A percentile compares a stretch with the other conserved stretches of the same genome.
Conservation (phyloP, 2,113 vertebrate genomes). For the Neotoma lepida region DNA sequence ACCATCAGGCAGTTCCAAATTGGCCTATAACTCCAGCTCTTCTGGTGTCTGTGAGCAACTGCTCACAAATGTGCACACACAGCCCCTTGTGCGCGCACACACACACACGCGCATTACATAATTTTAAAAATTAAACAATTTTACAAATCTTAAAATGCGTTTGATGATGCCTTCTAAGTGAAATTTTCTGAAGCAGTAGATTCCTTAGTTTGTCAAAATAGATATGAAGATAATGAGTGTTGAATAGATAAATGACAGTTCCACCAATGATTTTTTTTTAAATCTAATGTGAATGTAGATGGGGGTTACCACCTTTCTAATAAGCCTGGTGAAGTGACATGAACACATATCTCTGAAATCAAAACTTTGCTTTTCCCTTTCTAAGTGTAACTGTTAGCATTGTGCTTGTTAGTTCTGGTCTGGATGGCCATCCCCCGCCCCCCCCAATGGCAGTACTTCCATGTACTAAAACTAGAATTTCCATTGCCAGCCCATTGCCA, state of each 20-base stretch:
- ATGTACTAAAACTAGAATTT: not conserved
- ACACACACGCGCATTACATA: not conserved
- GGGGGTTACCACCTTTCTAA: not conserved
- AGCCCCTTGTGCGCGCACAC: not conserved
- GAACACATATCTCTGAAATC: not conserved
- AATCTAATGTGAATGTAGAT: not conserved
- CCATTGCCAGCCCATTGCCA: too few species aligned
- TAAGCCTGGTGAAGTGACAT: not conserved
- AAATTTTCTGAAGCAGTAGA: not conserved
- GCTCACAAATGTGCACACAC: not conserved
- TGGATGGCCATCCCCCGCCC: too few species aligned
- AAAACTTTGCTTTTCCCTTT: not conserved
- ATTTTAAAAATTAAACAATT: not conserved
- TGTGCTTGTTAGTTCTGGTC: not conserved
- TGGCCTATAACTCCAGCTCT: not conserved
- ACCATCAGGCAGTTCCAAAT: not conserved
- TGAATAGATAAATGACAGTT: not conserved
- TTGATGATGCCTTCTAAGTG: not conserved
- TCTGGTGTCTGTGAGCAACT: not conserved
- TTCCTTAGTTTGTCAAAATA: not conserved
- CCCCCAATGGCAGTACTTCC: not conserved
- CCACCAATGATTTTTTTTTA: not conserved
- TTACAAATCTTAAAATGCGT: not conserved
- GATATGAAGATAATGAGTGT: not conserved
- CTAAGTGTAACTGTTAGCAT: accelerated